Evolutionary conservation across 2,797 vertebrate genomes (phyloP), one percentile per base, ranked within the genome.

Genomic region (Enteromius paludinosus): DNA sequence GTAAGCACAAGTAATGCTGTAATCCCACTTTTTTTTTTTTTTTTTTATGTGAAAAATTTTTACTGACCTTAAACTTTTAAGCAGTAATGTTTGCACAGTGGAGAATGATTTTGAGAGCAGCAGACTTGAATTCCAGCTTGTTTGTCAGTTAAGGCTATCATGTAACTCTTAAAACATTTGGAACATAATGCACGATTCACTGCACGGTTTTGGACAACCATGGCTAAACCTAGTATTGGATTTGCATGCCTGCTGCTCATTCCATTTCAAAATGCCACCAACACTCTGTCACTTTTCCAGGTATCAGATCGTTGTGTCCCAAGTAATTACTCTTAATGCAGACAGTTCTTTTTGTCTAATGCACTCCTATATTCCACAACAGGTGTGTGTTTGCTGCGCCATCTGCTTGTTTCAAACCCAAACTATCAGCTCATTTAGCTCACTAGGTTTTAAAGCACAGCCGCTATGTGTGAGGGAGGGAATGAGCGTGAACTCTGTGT

Each of bases 371-470:
- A 14, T 72, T 20, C 3, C 59, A 62, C 14, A 3, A n/a, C 18
- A 74, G 20, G 52, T 56, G 71, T 3, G 38, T 74, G 33, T 73
- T 74, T 74, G 52, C 33, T 41, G 33, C 20, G 4, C 52, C 72
- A 74, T 74, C 72, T 74, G 72, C 3, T 30, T 49, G 30, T 35
- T 74, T 74, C 33, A 74, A 41, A 25, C 52, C n/a, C 33, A 41
- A 59, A 59, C 33, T 56, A 41, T 74, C n/a, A 25, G 20, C 52
- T 41, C 12, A 56, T 74, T 74, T 59, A 74, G 30, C 47, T 28
- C 30, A 41, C n/a, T 78, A 66, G n/a, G 10, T 41, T 79, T 66
- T 79, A 35, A 25, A 52, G 49, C n/a, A 68, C 43, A 52, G 4
- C 30, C 14, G 5, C 72, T 47, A 8, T 61, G 25, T 45, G 18